Evolutionary conservation across 2,888 invertebrate species (phyloP).

Genomic region (Stenotaenia linearis): DNA sequence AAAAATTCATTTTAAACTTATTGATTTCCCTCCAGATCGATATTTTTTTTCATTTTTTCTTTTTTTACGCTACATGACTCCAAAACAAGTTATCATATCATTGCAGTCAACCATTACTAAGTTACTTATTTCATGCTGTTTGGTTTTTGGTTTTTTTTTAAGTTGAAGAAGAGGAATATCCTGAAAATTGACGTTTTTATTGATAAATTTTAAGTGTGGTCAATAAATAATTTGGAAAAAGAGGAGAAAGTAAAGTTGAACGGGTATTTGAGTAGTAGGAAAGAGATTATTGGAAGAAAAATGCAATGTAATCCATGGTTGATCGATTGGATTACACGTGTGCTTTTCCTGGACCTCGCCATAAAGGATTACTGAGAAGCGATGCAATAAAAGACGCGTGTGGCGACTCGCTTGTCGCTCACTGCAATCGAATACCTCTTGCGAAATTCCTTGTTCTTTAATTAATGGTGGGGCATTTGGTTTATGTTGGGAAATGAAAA

Average conservation of each 20-base stretch:
- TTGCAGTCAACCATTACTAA: not conserved
- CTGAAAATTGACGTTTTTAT: not conserved
- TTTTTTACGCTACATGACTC: slow-evolving; percentile 4
- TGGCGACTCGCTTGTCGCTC: not conserved
- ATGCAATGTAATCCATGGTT: slow-evolving; percentile 20
- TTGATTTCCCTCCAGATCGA: not conserved
- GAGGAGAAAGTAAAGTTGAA: not conserved
- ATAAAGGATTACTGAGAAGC: slow-evolving; percentile 7
- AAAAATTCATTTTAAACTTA: not conserved
- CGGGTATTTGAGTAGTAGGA: not conserved
- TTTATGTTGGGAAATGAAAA: too few relatives aligned
- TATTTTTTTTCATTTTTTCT: not conserved
- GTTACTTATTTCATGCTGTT: not conserved
- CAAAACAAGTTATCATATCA: not conserved
- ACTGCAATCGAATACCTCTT: not conserved
- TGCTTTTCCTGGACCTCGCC: slow-evolving; percentile 8
- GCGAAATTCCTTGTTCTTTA: not conserved
- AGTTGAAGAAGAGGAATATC: not conserved
- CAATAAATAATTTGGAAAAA: not conserved
- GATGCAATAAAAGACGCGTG: slow-evolving; percentile 19
- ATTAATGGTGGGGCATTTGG: not conserved
- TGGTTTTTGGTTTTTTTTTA: not conserved
- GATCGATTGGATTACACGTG: slow-evolving; percentile 26
- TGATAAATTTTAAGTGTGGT: too few relatives aligned
- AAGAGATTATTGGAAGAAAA: slow-evolving; percentile 3